phyloP scores from a whole-genome alignment of 2,888 invertebrate species.

The Scaeva pyrastri region DNA sequence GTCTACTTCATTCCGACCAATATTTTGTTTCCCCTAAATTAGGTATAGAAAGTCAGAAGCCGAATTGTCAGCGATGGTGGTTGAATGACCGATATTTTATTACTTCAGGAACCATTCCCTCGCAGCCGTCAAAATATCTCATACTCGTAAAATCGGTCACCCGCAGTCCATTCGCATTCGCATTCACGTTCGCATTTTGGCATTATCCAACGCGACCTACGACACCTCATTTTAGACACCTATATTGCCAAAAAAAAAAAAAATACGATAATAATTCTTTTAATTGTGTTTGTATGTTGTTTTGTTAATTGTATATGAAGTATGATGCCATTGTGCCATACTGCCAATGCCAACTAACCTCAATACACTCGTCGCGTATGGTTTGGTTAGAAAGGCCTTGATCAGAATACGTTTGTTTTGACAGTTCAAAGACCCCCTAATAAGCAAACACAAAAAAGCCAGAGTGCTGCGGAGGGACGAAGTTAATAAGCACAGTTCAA shows the following conservation, averaged over 20 bases:
- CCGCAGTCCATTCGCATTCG: constrained; percentile 24
- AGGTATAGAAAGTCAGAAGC: background rate
- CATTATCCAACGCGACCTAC: constrained; percentile 73
- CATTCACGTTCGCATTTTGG: too few species aligned
- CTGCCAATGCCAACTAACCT: constrained; percentile 9
- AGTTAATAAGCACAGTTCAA: constrained; percentile 29
- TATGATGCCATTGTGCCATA: too few species aligned
- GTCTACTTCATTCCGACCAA: background rate
- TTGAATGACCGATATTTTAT: constrained; percentile 55
- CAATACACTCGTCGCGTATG: background rate
- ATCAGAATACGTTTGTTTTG: constrained; percentile 63
- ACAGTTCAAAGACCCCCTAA: constrained; percentile 58
- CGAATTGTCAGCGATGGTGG: constrained; percentile 24
- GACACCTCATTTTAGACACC: constrained; percentile 68
- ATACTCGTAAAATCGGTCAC: constrained; percentile 52
- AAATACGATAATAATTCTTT: too few species aligned
- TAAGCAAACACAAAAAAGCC: background rate
- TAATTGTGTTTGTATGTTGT: constrained; percentile 2
- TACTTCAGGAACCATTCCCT: constrained; percentile 21
- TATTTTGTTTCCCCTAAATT: background rate
- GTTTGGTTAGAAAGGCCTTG: constrained; percentile 54
- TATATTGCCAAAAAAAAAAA: constrained; percentile 16
- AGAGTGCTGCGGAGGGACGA: background rate
- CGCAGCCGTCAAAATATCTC: background rate
- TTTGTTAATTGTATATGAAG: background rate